Evolutionary conservation across 2,797 vertebrate species (phyloP), one percentile per base, ranked within the genome.

Genomic region (Propithecus deckenii): DNA sequence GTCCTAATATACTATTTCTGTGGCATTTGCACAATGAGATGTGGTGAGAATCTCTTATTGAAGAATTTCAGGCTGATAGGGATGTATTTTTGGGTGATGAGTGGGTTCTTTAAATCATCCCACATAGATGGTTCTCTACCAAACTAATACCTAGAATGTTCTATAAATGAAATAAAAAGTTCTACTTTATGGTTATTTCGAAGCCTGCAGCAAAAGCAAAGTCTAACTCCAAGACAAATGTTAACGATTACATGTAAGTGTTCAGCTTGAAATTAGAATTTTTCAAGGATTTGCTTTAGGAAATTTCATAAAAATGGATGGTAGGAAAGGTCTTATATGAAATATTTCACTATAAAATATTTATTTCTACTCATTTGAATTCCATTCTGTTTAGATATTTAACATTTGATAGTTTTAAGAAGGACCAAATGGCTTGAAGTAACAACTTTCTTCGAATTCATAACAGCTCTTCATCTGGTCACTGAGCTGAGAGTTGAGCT

Each of bases 341-440:
- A 97, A 88, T 97, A 92, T 89, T 93, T 79, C 69, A 95, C 74
- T 85, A 88, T 50, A 91, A 94, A 96, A 95, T 43, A 96, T 69
- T 97, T 94, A 95, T 98, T 97, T 97, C 96, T 52, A 98, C 59
- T 90, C 86, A 94, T 94, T 97, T 84, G 71, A 94, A 97, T 84
- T 76, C 57, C 50, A 95, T 94, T 98, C 91, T 96, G 94, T 95
- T 95, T 95, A 95, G 71, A 63, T 97, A 94, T 89, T 97, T 94
- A 88, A 11, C 95, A 84, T 86, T 97, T 85, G 78, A 94, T 93
- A 80, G 89, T 97, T 98, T 97, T 93, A 92, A 96, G 96, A 95
- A 94, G 72, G 41, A 95, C 67, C 85, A 97, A 97, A 96, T 95
- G 87, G 91, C 85, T 97, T 83, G 48, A 88, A 96, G 86, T 93